Conservation (phyloP, 2,888 invertebrate genomes). For the Formica aserva region DNA sequence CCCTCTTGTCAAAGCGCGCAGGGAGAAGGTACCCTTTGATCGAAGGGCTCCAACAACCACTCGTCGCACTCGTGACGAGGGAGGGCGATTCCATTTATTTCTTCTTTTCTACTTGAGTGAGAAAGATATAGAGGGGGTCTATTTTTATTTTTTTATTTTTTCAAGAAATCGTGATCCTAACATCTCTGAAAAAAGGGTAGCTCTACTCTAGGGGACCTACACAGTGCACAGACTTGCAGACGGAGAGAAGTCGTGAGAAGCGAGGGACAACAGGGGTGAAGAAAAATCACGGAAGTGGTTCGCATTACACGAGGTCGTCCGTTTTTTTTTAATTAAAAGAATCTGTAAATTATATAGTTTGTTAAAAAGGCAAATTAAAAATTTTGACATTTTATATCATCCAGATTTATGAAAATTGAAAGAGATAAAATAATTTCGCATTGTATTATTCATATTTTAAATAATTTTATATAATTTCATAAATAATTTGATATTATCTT, state of each 20-base stretch:
- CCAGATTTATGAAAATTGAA: neutral
- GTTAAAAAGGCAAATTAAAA: neutral
- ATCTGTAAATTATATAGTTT: neutral
- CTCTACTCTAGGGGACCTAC: constrained; percentile 62
- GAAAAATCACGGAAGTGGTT: neutral
- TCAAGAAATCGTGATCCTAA: constrained; percentile 19
- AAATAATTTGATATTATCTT: neutral
- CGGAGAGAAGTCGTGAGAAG: constrained; percentile 66
- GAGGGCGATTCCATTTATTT: constrained; percentile 22
- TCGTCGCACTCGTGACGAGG: constrained; percentile 12
- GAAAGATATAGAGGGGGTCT: constrained; percentile 62
- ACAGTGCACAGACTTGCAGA: constrained; percentile 68
- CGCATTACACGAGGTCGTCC: neutral
- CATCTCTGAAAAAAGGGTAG: constrained; percentile 23
- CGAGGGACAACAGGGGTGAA: constrained; percentile 52
- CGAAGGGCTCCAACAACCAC: constrained; percentile 5
- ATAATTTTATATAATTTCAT: neutral
- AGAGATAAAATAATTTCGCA: neutral
- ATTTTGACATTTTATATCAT: neutral
- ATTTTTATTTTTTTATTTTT: constrained; percentile 8
- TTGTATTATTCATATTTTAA: neutral
- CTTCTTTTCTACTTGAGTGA: constrained; percentile 68
- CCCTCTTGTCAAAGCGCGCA: constrained; percentile 16
- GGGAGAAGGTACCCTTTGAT: neutral
- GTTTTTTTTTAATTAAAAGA: neutral